Evolutionary conservation across 2,113 vertebrate species (phyloP).

Genomic region (Corythornis madagascariensis): DNA sequence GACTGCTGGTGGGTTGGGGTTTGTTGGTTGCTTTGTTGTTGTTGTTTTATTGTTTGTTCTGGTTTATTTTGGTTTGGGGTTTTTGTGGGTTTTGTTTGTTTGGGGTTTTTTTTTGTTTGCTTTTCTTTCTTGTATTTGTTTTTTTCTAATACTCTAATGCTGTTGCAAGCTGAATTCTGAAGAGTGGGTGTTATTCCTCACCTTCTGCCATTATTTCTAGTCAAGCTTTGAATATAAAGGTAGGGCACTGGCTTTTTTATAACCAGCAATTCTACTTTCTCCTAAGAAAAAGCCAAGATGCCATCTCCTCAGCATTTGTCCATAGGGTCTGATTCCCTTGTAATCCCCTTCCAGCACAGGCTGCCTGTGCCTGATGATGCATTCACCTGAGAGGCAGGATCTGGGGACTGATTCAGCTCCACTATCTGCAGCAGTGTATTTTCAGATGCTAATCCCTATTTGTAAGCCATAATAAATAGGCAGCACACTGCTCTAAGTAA

Average conservation of each 20-base stretch:
- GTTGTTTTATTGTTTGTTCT: no score
- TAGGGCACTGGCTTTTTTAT: background rate
- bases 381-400: background rate
- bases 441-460: background rate
- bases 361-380: background rate
- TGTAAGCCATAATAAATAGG: background rate
- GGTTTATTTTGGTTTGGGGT: no score
- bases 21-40: no score
- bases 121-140: no score
- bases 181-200: background rate
- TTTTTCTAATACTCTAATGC: background rate
- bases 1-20: no score
- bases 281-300: background rate
- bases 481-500: background rate
- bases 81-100: no score
- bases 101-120: background rate
- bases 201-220: background rate
- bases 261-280: background rate
- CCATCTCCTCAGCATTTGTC: background rate
- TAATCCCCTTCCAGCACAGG: background rate
- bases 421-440: background rate
- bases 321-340: background rate
- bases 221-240: background rate
- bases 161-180: background rate
- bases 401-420: background rate